Base-by-base conservation (phyloP, 2,888 invertebrate species). In the Aleiodes testaceus region DNA sequence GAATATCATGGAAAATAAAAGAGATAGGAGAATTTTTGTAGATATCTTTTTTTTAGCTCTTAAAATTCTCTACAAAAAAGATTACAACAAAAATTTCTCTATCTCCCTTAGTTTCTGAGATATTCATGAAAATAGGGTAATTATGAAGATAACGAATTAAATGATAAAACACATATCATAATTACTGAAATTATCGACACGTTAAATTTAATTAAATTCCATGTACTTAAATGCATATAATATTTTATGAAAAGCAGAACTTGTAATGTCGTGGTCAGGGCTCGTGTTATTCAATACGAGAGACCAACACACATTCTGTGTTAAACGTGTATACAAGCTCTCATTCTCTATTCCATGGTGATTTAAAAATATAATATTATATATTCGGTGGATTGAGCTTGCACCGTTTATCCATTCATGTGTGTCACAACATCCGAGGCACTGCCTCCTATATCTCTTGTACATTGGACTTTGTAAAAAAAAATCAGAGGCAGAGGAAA, bases 331-430 rank as follows among this genome's bases (percentile, higher is more conserved):
- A 44, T 20, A 47, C 45, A 22, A 12, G 44, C 64, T 5, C 30
- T 30, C 30, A 49, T 65, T 45, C 64, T 42, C 16, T 64, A 22
- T 22, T n/a, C 9, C 20, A 75, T 72, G 74, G 76, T 76, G 77
- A 79, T 80, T 80, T 78, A 78, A 80, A 81, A 81, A 81, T 81
- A 53, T 53, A 81, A 81, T 81, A 53, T 53, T 53, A 77, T 79
- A 77, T 53, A 30, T 81, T 80, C 79, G 77, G 73, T 79, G 77
- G 76, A 73, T 77, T 79, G 79, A 75, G 78, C 79, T 73, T 78
- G 79, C 69, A 75, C 77, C 75, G 80, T 75, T 81, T 79, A 80
- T 66, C 79, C 76, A 80, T 74, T 75, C 68, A 55, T 20, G 47
- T 44, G 55, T 59, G 49, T 22, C 22, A 53, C 53, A 53, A 12